A percentile compares a stretch with the other conserved stretches of the same genome.
Conservation (phyloP, 2,113 vertebrate species). For the Mohoua ochrocephala region DNA sequence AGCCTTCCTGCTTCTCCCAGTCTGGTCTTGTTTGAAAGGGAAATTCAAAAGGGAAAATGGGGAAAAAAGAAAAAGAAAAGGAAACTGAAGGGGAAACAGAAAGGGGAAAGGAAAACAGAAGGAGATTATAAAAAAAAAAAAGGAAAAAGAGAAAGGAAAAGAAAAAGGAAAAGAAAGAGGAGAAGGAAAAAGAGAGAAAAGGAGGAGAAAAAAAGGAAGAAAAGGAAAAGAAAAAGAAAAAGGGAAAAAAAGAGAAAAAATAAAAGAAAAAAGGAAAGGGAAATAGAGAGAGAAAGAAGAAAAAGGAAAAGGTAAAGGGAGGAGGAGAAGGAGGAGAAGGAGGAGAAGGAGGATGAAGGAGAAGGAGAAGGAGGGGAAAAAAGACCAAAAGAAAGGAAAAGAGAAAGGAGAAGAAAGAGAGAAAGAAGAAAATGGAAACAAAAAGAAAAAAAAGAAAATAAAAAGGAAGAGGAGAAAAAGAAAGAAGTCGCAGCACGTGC, state of each 20-base stretch:
- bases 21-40: not conserved
- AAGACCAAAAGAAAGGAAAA: rapidly evolving
- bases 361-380: rapidly evolving
- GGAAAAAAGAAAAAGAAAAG: rapidly evolving
- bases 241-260: rapidly evolving
- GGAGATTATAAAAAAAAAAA: rapidly evolving
- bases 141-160: rapidly evolving
- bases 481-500: not conserved
- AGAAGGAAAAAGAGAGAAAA: rapidly evolving
- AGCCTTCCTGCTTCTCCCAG: not conserved
- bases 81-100: rapidly evolving
- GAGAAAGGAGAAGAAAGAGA: rapidly evolving
- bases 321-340: not conserved
- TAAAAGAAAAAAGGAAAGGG: rapidly evolving
- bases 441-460: rapidly evolving
- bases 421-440: no score
- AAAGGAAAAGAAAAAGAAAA: not conserved
- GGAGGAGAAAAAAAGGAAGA: rapidly evolving
- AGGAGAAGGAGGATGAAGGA: rapidly evolving
- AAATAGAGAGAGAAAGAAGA: rapidly evolving
- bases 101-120: rapidly evolving
- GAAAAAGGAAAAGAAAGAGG: rapidly evolving
- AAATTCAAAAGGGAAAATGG: not conserved
- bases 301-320: rapidly evolving
- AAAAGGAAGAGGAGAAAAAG: rapidly evolving